Conservation (phyloP, 2,888 invertebrate species). For the Balanococcus diminutus region DNA sequence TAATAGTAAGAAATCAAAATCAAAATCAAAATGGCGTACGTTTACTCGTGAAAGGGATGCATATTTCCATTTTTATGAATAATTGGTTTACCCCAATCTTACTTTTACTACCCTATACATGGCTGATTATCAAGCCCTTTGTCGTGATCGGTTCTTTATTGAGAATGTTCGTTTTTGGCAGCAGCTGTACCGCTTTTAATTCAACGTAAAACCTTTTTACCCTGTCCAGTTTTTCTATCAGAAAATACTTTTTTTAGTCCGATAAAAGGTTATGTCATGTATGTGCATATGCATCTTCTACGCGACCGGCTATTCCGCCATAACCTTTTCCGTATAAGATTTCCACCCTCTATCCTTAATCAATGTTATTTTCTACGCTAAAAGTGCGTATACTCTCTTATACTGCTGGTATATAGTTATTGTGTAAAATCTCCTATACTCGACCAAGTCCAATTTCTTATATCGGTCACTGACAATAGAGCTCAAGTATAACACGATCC, state of each 20-base stretch:
- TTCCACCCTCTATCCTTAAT: constrained; percentile 49
- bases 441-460: constrained; percentile 46
- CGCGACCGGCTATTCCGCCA: constrained; percentile 31
- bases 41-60: constrained; percentile 46
- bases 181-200: constrained; percentile 53
- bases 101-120: constrained; percentile 55
- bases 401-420: background rate
- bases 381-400: constrained; percentile 2
- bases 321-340: constrained; percentile 40
- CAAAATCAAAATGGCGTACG: constrained; percentile 51
- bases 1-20: constrained; percentile 48
- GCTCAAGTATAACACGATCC: constrained; percentile 7
- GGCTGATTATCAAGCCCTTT: constrained; percentile 56
- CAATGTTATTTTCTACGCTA: constrained; percentile 46
- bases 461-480: constrained; percentile 42
- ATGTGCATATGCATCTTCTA: constrained; percentile 35
- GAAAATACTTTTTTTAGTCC: constrained; percentile 18
- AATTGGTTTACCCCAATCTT: constrained; percentile 56
- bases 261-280: constrained; percentile 52
- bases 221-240: constrained; percentile 48
- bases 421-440: constrained; percentile 36
- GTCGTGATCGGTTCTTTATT: constrained; percentile 54
- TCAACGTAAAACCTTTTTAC: constrained; percentile 54
- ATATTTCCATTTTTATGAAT: constrained; percentile 56
- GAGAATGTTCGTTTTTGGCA: constrained; percentile 45